Evolutionary conservation across 1,140 invertebrate genomes (phyloP).

Genomic region (Drosophila ananassae): DNA sequence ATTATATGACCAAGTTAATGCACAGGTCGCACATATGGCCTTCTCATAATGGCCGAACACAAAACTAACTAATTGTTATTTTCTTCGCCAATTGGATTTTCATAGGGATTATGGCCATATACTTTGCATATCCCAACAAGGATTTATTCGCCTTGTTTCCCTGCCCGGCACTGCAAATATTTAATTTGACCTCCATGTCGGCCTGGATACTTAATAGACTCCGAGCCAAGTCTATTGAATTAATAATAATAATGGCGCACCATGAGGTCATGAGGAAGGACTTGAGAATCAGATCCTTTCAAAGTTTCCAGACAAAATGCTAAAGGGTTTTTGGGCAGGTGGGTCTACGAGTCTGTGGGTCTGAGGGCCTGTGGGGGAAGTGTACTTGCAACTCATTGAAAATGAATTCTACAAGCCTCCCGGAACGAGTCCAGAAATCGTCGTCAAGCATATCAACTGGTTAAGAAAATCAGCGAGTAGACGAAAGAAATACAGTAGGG

Average conservation of each 20-base stretch:
- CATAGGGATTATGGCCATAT: conserved; percentile 52
- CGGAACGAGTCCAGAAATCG: conserved; percentile 22
- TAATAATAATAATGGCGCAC: conserved; percentile 36
- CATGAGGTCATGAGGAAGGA: neutral
- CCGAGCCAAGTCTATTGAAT: conserved; percentile 27
- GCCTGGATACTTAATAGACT: conserved; percentile 17
- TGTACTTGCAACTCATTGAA: conserved; percentile 16
- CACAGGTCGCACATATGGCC: conserved; percentile 62
- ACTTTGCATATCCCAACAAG: conserved; percentile 19
- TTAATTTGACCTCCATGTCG: conserved; percentile 5
- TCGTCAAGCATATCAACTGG: conserved; percentile 45
- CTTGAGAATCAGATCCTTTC: neutral
- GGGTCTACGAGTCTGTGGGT: neutral
- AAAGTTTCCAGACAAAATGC: conserved; percentile 29
- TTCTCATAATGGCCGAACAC: conserved; percentile 34
- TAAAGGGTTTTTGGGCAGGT: conserved; percentile 1
- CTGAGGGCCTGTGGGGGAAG: too few relatives aligned
- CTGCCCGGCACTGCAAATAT: conserved; percentile 17
- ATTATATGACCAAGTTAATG: conserved; percentile 67
- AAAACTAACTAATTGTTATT: conserved; percentile 74
- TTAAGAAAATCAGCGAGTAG: conserved; percentile 29
- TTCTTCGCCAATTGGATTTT: conserved; percentile 78
- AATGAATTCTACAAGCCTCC: conserved; percentile 34
- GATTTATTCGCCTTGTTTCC: conserved; percentile 10
- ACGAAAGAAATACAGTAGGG: neutral